Evolutionary conservation across 2,888 invertebrate genomes (phyloP), one percentile per base, ranked within the genome.

Genomic region (Torymus auratus): DNA sequence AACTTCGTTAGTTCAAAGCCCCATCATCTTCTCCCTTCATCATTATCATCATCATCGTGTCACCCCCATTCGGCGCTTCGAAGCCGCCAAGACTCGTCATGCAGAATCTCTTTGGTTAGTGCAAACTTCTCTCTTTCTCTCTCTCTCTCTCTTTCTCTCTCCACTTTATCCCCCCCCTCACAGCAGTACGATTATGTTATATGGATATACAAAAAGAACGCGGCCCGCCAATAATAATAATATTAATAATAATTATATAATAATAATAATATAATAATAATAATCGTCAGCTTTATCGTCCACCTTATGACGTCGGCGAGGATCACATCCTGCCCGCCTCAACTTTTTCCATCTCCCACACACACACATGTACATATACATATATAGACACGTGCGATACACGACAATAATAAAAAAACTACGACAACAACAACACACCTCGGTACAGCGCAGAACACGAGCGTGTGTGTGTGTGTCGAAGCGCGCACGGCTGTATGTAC

Each of bases 91-190:
- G 74, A 82, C 70, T 82, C 69, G 74, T 75, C 80, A 72, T 78
- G 80, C 80, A 69, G 80, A 83, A 83, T 80, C 80, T 83, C 82
- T 83, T 83, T 83, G 82, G 82, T 80, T 83, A 74, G 78, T 80
- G 80, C 78, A 72, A 79, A 82, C 76, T 73, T 58, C 55, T 15
- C 52, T 13, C 50, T 50, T n/a, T 58, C 10, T 58, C 15, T 58
- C 15, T 58, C 15, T 58, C 10, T 15, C 7, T 58, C 58, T 15
- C 58, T 41, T 7, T 41, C 41, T 41, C 41, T 41, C 7, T 41
- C 41, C 41, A 41, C 41, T 41, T 41, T 41, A 41, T 41, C 1
- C 41, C 41, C 41, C 41, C 41, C 41, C 41, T 41, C 41, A 41
- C 41, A 41, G 41, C 41, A 41, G 52, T 52, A 52, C 23, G 62